Evolutionary conservation across 2,888 invertebrate genomes (phyloP), one percentile per base, ranked within the genome.

Genomic region (Cabera pusaria): DNA sequence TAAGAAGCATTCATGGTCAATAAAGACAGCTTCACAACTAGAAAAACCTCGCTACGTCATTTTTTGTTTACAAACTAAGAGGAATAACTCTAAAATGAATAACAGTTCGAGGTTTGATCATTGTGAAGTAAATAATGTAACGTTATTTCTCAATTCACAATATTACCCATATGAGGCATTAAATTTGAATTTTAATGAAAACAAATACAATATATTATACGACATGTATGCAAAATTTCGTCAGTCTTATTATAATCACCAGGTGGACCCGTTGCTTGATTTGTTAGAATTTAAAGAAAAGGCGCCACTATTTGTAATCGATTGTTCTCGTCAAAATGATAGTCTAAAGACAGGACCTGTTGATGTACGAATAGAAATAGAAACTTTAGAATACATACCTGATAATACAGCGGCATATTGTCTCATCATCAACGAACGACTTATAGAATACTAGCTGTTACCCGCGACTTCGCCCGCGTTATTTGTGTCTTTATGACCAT

Each of bases 11-110:
- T 44, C 57, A 7, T 70, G 72, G 73, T 43, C 58, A 5, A 46
- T 69, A 5, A 66, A 65, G 49, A 70, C 71, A 9, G 44, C 32
- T 1, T 63, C 38, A 1, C 40, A 40, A 17, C 7, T 73, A 20
- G 74, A 76, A 53, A 72, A 70, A 52, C 74, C 74, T 1, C 42
- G 72, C 28, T 79, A 50, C 46, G 42, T 78, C 7, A 64, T 79
- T 22, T 20, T 76, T 8, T 72, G 58, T 5, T 62, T 76, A 24
- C 76, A 80, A 60, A 75, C 68, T 6, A 49, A 62, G 32, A 49
- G 61, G 45, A 72, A 70, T 56, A 64, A 62, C 49, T 38, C 52
- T 10, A 26, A 39, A 21, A 10, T 6, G 2, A 48, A 27, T 24
- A 49, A 72, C 44, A 35, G 17, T 14, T 51, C 50, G 2, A 5